Percentiles rank a stretch among this genome's conserved stretches.
Evolutionary conservation across 2,888 invertebrate genomes (phyloP).

Genomic region (Hipparchia semele): DNA sequence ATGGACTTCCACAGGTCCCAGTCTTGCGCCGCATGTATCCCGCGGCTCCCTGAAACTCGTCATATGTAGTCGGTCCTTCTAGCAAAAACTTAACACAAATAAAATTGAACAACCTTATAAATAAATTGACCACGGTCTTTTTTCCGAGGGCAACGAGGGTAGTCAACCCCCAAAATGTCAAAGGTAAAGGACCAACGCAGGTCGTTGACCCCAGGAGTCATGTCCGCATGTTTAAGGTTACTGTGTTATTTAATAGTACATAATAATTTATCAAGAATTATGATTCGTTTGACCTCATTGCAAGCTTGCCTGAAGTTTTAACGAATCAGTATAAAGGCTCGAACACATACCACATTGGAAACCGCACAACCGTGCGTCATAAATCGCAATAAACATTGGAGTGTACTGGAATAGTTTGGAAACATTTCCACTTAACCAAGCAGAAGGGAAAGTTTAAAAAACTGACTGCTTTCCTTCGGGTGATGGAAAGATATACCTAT

Average conservation of each 20-base stretch:
- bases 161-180: conserved; percentile 32
- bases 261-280: conserved; percentile 3
- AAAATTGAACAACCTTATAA: background rate
- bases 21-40: no score
- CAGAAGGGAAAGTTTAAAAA: no score
- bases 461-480: no score
- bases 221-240: conserved; percentile 10
- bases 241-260: conserved; percentile 11
- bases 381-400: no score
- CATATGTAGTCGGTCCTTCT: no score
- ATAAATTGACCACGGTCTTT: background rate
- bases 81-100: background rate
- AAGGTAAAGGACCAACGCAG: conserved; percentile 21
- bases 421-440: no score
- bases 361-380: no score
- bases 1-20: no score
- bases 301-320: background rate
- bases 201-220: conserved; percentile 23
- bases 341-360: background rate
- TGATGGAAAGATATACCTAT: no score
- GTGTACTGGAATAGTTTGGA: no score
- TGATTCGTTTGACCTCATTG: background rate
- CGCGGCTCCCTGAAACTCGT: no score
- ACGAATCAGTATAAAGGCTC: background rate
- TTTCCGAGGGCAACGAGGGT: conserved; percentile 20